Evolutionary conservation across 1,140 invertebrate genomes (phyloP).

Genomic region (Conus ventricosus): DNA sequence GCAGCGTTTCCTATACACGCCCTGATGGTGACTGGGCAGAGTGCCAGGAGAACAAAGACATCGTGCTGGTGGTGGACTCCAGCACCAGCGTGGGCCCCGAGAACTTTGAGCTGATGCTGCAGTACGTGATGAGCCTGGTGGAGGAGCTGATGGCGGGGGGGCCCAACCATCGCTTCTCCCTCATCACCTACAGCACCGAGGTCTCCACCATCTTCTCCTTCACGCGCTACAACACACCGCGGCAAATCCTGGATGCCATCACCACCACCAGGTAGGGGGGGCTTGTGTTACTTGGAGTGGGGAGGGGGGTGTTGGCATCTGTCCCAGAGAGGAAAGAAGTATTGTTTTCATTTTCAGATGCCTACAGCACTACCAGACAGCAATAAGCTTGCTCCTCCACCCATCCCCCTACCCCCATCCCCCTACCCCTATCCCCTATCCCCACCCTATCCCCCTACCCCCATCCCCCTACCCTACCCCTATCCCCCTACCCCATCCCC

Average conservation of each 20-base stretch:
- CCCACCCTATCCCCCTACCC: too few relatives aligned
- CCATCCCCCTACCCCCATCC: too few relatives aligned
- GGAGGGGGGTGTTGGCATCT: too few relatives aligned
- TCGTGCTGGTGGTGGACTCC: constrained; percentile 67
- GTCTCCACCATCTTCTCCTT: constrained; percentile 62
- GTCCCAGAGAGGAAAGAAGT: too few relatives aligned
- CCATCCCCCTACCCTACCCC: too few relatives aligned
- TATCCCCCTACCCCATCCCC: too few relatives aligned
- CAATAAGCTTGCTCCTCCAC: too few relatives aligned
- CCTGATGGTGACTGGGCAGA: constrained; percentile 41
- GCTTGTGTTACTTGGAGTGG: too few relatives aligned
- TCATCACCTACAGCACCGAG: constrained; percentile 62
- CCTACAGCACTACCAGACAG: too few relatives aligned
- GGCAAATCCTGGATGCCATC: constrained; percentile 61
- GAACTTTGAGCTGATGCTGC: constrained; percentile 60
- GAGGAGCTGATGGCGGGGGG: constrained; percentile 51
- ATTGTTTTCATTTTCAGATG: too few relatives aligned
- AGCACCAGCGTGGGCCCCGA: constrained; percentile 61
- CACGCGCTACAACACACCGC: constrained; percentile 50
- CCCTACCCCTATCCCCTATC: too few relatives aligned
- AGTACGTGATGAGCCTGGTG: constrained; percentile 55
- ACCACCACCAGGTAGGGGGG: constrained; percentile 43
- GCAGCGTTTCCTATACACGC: too few relatives aligned
- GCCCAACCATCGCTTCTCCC: constrained; percentile 56
- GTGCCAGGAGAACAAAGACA: constrained; percentile 62